A percentile compares a stretch with the other conserved stretches of the same genome.
phyloP scores from a whole-genome alignment of 2,888 invertebrate genomes.

The Timandra comae region DNA sequence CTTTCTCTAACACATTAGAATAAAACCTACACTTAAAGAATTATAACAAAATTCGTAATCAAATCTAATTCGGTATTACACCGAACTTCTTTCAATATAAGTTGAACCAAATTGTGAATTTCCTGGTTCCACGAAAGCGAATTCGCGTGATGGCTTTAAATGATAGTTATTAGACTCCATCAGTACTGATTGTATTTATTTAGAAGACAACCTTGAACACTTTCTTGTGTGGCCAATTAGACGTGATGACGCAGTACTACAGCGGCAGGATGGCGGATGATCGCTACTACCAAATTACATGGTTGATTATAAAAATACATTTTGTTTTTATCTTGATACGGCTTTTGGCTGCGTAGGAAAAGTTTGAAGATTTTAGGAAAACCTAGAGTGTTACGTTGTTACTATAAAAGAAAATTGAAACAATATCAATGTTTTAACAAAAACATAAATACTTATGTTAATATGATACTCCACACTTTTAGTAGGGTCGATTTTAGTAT shows the following conservation, averaged over 20 bases:
- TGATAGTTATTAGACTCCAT: conserved; percentile 39
- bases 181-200: conserved; percentile 32
- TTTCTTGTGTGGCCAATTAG: conserved; percentile 26
- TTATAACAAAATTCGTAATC: neutral
- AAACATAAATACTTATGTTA: no score
- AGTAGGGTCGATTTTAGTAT: no score
- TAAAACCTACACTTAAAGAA: neutral
- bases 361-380: no score
- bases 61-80: conserved; percentile 2
- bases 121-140: conserved; percentile 20
- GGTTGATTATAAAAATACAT: conserved; percentile 13
- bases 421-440: no score
- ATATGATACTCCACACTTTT: no score
- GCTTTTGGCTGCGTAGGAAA: no score
- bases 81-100: conserved; percentile 1
- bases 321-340: conserved; percentile 3
- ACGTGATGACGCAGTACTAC: conserved; percentile 21
- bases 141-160: conserved; percentile 29
- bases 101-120: conserved; percentile 11
- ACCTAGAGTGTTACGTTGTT: no score
- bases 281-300: conserved; percentile 26
- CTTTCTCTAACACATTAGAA: no score
- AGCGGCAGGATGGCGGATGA: conserved; percentile 22
- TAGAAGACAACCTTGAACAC: conserved; percentile 20
- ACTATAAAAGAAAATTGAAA: no score